Percentiles rank a stretch among this genome's conserved stretches.
Conservation (phyloP, 2,113 vertebrate species). For the Heterotilapia buettikoferi region DNA sequence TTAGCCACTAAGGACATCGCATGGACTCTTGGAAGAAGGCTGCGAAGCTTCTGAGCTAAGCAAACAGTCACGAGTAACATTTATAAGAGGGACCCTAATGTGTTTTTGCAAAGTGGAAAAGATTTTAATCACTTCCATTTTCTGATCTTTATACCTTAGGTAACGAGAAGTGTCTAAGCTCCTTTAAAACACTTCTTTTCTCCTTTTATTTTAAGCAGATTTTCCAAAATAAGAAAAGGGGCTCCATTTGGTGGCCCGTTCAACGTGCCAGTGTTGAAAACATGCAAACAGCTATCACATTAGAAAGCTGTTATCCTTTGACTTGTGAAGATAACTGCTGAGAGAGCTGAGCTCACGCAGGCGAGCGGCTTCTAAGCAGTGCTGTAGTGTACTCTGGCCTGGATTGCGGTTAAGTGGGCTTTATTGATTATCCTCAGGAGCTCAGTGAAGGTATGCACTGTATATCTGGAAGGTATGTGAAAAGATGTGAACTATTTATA, state of each 20-base stretch:
- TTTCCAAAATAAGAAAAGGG: not conserved
- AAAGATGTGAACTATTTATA: constrained; percentile 2
- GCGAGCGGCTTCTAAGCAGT: not conserved
- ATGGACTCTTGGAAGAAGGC: not conserved
- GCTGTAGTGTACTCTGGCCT: not conserved
- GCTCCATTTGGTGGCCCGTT: not conserved
- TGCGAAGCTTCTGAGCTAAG: not conserved
- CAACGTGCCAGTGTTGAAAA: not conserved
- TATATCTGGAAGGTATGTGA: constrained; percentile 3
- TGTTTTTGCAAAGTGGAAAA: not conserved
- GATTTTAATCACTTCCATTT: not conserved
- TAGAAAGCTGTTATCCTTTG: constrained; percentile 12
- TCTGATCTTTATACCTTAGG: not conserved
- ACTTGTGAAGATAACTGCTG: constrained; percentile 17
- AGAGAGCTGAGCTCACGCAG: not conserved
- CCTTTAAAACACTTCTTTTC: not conserved
- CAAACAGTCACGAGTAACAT: not conserved
- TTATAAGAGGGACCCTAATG: not conserved
- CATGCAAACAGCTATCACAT: constrained; percentile 11
- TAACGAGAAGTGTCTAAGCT: not conserved
- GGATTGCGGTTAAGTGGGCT: constrained; percentile 12
- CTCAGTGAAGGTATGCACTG: not conserved
- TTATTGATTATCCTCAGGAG: constrained; percentile 40
- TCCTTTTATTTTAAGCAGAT: not conserved
- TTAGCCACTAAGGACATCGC: not conserved